These are phyloP conservation scores for Miltochrista miniata DNA, from an alignment of 2,888 invertebrate genomes.

Conservation along the genomic window DNA sequence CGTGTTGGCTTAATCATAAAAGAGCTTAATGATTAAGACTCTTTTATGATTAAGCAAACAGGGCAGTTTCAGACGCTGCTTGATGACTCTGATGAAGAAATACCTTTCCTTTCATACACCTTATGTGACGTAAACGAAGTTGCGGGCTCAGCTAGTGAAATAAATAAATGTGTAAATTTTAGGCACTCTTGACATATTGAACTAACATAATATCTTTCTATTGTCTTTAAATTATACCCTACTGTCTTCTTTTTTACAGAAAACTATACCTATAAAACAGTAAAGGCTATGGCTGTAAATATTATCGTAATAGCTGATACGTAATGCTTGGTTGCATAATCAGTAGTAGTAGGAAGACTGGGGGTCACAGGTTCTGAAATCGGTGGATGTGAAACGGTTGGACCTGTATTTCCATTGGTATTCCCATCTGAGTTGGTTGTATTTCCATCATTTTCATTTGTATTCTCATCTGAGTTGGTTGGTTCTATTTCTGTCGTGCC, in stretches of 20 bases:
- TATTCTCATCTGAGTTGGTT: neutral
- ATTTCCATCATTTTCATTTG: neutral
- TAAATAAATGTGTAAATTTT: no score
- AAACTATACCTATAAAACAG: constrained; percentile 40
- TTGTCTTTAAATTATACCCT: neutral
- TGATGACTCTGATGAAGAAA: no score
- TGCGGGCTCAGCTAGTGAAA: no score
- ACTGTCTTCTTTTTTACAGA: neutral
- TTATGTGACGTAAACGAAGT: no score
- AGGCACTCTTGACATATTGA: no score
- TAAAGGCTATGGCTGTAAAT: constrained; percentile 43
- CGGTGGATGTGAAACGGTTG: constrained; percentile 20
- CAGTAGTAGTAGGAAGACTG: constrained; percentile 30
- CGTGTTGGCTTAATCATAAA: no score
- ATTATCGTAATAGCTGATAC: constrained; percentile 47
- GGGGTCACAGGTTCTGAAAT: constrained; percentile 54
- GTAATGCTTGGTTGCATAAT: constrained; percentile 47
- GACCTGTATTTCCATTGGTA: neutral
- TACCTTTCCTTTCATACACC: no score
- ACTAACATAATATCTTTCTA: neutral
- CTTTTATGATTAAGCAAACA: no score
- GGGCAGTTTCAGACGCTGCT: no score
- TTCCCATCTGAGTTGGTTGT: neutral
- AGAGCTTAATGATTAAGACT: no score
- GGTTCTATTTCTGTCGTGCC: neutral